Base-by-base conservation (phyloP, 2,797 vertebrate species). In the Hyperoplus lanceolatus region DNA sequence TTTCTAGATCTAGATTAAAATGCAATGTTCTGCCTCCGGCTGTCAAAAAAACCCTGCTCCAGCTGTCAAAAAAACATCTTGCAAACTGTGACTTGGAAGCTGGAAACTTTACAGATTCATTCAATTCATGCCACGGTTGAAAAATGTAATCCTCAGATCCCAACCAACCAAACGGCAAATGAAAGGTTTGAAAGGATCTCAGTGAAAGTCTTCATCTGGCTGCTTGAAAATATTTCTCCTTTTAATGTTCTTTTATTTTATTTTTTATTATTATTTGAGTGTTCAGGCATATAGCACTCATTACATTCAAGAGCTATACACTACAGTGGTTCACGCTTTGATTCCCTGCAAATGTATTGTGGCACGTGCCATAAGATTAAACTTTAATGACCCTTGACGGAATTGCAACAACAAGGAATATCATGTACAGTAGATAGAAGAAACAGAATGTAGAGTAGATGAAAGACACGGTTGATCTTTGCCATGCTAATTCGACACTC, bases 1-100 rank as follows among this genome's bases (percentile, higher is more conserved):
- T 82, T 83, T 79, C 75, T 64, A 65, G 50, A 72, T 88, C 68
- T 88, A 75, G 81, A 87, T 83, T 83, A 79, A 86, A 88, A 82
- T 49, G 68, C 62, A 55, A 8, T 15, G 43, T 58, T 75, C 69
- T 85, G 63, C 58, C 62, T 14, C 62, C 61, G 56, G 65, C 85
- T 84, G 86, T 87, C 79, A 80, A 66, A 77, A 80, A 83, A 78
- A 21, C 73, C 42, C 21, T 29, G 39, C 62, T 73, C 65, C 29
- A 58, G 65, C 85, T 84, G 86, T 87, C 79, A 80, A 66, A 77
- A 29, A 80, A 83, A 78, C 41, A 75, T 57, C 66, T 71, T 10
- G 21, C 78, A 8, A 48, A 46, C 70, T 80, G 85, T 76, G 82
- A 84, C 74, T 59, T 29, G 66, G 76, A 76, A 80, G 61, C 67